A percentile compares a stretch with the other conserved stretches of the same genome.
Evolutionary conservation across 2,113 vertebrate species (phyloP).

Genomic region (Sterrhoptilus dennistouni): DNA sequence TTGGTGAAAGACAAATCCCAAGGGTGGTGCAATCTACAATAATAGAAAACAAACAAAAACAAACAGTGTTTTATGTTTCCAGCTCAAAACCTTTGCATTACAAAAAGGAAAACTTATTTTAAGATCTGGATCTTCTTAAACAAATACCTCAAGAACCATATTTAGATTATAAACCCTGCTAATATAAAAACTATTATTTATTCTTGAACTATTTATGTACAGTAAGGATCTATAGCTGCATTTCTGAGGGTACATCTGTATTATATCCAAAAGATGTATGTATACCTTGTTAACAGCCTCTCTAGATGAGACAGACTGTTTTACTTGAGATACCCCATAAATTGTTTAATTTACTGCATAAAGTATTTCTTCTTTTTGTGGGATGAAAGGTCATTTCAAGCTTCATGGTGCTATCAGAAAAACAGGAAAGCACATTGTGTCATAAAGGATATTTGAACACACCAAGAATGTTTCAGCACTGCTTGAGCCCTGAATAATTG

Average conservation of each 20-base stretch:
- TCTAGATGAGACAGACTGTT: not conserved
- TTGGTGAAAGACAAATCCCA: not conserved
- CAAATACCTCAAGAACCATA: not conserved
- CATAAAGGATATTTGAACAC: not conserved
- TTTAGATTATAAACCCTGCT: not conserved
- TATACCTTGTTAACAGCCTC: not conserved
- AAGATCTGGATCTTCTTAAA: not conserved
- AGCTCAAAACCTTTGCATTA: not conserved
- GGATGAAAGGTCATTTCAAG: not conserved
- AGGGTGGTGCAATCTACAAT: not conserved
- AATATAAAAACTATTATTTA: not conserved
- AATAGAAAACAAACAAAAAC: not conserved
- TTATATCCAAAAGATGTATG: accelerated
- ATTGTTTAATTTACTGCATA: not conserved
- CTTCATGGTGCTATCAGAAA: not conserved
- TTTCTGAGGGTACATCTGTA: not conserved
- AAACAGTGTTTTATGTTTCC: not conserved
- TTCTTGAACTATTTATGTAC: not conserved
- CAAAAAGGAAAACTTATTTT: not conserved
- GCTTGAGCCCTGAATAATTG: not conserved
- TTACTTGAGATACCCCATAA: not conserved
- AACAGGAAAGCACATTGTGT: not conserved
- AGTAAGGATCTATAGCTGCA: not conserved
- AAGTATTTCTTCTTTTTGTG: not conserved
- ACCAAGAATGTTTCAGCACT: not conserved